Evolutionary conservation across 2,113 vertebrate species (phyloP), one percentile per base, ranked within the genome.

Genomic region (Proteles cristata): DNA sequence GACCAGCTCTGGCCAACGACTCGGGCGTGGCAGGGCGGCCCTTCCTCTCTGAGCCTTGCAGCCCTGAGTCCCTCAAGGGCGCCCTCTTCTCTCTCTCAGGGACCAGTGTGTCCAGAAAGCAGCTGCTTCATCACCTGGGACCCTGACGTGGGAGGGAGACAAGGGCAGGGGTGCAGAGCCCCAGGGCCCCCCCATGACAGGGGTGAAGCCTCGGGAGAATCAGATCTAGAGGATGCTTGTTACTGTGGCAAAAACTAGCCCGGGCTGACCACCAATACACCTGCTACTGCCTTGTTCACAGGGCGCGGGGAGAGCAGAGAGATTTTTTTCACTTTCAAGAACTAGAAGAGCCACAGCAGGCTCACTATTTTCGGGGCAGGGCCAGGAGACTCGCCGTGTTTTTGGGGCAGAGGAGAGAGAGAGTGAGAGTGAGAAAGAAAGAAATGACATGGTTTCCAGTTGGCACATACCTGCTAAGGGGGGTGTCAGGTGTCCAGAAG

Each of bases 401-500:
- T 48, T 45, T 19, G 77, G 61, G 28, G 28, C 14, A 68, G 35
- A 91, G 55, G 35, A 61, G 16, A 69, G 55, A 88, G 33, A n/a
- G 12, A 6, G 23, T 33, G 77, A 61, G 33, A 39, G 2, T 5
- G 14, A 73, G 43, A 7, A 48, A 50, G 45, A 69, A 16, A 66
- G 31, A 16, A 65, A 33, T 0, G 31, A 43, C 1, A 11, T 25
- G n/a, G 9, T 55, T 74, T 73, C 79, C 58, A 12, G 5, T 1
- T 0, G 2, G 33, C 50, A 28, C 96, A 1, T 96, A 99, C 99
- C 99, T 99, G 98, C 98, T 99, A 4, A 99, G 98, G 31, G 99
- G 99, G 71, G 98, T 61, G 15, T 99, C 98, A 2, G 98, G 98
- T 9, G 99, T 99, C 99, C 99, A 99, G 96, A 99, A 97, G 35